Percentiles rank a stretch among this genome's conserved stretches.
phyloP scores from a whole-genome alignment of 2,888 invertebrate species.

The Caenorhabditis sulstoni region DNA sequence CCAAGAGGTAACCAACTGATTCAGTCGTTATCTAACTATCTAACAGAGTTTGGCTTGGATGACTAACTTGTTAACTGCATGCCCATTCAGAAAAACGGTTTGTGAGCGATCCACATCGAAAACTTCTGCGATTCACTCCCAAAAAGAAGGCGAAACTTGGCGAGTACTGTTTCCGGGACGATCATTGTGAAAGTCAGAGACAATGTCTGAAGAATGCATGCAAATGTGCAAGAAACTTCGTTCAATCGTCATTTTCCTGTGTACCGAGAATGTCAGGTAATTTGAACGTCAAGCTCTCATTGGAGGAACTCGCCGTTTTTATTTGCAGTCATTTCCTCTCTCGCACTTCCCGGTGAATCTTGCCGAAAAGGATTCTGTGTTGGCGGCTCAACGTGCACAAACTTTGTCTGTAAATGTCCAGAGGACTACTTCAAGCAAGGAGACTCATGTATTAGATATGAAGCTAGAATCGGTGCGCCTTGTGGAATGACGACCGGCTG shows the following conservation, averaged over 20 bases:
- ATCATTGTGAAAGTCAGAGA: conserved; percentile 49
- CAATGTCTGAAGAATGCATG: conserved; percentile 54
- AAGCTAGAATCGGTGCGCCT: conserved; percentile 55
- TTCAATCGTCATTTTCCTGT: conserved; percentile 45
- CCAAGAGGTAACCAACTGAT: conserved; percentile 45
- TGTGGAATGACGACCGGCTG: conserved; percentile 49
- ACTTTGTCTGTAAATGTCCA: conserved; percentile 65
- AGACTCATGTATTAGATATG: conserved; percentile 46
- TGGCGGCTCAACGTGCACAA: conserved; percentile 74
- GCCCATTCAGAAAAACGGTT: conserved; percentile 53
- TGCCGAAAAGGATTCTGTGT: conserved; percentile 75
- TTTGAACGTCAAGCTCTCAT: background rate
- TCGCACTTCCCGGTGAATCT: conserved; percentile 70
- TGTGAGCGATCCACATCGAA: conserved; percentile 31
- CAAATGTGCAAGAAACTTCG: conserved; percentile 51
- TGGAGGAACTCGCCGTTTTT: too few species aligned
- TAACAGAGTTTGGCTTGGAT: background rate
- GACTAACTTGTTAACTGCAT: conserved; percentile 47
- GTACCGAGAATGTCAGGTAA: conserved; percentile 55
- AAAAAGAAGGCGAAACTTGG: conserved; percentile 53
- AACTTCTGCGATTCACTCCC: conserved; percentile 47
- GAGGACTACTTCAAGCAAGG: conserved; percentile 58
- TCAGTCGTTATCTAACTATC: background rate
- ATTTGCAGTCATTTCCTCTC: conserved; percentile 69
- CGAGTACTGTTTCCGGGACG: conserved; percentile 49